Conservation (phyloP, 2,797 vertebrate species). For the Characodon lateralis region DNA sequence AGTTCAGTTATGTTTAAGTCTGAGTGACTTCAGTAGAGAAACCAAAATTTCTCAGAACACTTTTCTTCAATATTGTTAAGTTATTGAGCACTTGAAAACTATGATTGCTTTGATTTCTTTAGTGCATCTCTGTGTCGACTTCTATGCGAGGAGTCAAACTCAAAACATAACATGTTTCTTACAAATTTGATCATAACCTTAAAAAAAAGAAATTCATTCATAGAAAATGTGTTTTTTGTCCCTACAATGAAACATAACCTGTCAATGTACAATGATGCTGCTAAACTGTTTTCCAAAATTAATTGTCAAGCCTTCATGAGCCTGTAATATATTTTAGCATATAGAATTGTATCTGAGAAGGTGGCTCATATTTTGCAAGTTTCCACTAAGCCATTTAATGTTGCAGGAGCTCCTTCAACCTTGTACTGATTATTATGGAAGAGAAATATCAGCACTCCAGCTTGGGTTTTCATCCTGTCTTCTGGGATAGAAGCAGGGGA, state of each 20-base stretch:
- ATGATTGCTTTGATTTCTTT: no score
- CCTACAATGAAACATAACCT: background rate
- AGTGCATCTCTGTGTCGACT: background rate
- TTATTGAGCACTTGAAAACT: no score
- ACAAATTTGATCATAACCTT: background rate
- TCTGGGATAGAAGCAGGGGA: conserved; percentile 29
- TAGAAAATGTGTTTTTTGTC: background rate
- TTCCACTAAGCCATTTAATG: conserved; percentile 52
- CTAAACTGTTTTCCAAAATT: conserved; percentile 9
- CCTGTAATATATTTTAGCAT: conserved; percentile 10
- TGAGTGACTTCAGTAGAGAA: background rate
- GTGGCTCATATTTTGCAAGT: conserved; percentile 36
- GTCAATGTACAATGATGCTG: background rate
- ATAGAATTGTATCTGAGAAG: conserved; percentile 15
- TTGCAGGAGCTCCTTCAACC: conserved; percentile 34
- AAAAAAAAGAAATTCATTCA: background rate
- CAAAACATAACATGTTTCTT: background rate
- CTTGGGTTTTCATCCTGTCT: conserved; percentile 32
- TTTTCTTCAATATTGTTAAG: no score
- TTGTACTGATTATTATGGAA: conserved; percentile 65
- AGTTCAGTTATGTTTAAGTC: background rate
- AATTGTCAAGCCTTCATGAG: conserved; percentile 17
- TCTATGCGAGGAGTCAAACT: background rate
- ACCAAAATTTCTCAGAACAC: background rate
- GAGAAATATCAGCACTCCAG: conserved; percentile 62